Conservation (phyloP, 2,888 invertebrate species). For the Amiota mariae region DNA sequence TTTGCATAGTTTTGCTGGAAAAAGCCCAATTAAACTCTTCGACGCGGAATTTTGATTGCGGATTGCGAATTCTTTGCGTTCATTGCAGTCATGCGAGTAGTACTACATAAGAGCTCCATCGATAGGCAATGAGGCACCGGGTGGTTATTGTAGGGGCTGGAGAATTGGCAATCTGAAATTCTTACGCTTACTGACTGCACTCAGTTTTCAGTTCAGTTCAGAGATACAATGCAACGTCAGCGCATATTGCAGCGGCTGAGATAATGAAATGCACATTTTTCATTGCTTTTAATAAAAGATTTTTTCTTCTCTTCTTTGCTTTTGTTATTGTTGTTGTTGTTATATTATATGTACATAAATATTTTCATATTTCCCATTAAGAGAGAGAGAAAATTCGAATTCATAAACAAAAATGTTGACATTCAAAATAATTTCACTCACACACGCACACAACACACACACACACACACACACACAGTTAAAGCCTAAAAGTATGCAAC, state of each 20-base stretch:
- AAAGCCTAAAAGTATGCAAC: constrained; percentile 36
- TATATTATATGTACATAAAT: not conserved
- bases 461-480: constrained; percentile 24
- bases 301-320: not conserved
- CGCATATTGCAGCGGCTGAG: constrained; percentile 9
- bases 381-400: not conserved
- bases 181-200: constrained; percentile 13
- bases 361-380: not conserved
- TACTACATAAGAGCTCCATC: not conserved
- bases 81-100: not conserved
- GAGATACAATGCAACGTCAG: not conserved
- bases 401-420: not conserved
- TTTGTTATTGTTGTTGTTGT: not conserved
- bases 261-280: constrained; percentile 20
- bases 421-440: not conserved
- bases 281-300: not conserved
- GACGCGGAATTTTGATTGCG: constrained; percentile 61
- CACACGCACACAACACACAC: not conserved
- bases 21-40: constrained; percentile 61
- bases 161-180: constrained; percentile 15
- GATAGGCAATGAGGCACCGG: not conserved
- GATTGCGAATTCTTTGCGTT: constrained; percentile 48
- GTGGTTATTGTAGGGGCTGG: not conserved
- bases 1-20: constrained; percentile 23
- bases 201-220: not conserved